These are phyloP conservation scores for Rutpela maculata DNA, from an alignment of 2,888 invertebrate species.

Conservation along the genomic window DNA sequence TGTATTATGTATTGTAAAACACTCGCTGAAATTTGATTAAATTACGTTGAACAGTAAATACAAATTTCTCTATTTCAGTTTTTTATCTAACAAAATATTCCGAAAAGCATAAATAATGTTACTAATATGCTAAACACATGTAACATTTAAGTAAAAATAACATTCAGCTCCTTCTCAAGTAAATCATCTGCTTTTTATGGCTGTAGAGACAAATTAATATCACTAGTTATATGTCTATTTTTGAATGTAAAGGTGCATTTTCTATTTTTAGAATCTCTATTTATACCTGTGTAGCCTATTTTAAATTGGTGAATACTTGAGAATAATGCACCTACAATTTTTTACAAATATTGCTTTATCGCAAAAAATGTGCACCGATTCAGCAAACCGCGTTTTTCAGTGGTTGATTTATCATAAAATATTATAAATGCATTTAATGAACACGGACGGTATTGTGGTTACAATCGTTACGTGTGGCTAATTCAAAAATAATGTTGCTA, in stretches of 20 bases:
- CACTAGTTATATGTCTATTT: background rate
- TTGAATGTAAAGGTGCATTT: background rate
- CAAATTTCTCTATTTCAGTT: no score
- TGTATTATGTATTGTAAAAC: no score
- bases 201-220: background rate
- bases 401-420: background rate
- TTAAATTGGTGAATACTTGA: background rate
- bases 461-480: background rate
- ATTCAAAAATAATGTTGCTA: background rate
- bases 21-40: no score
- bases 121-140: no score
- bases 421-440: background rate
- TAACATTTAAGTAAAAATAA: background rate
- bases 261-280: background rate
- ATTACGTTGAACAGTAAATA: no score
- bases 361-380: background rate
- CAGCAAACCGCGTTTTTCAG: background rate
- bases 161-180: background rate
- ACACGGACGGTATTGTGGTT: background rate
- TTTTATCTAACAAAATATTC: no score
- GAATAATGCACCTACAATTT: background rate
- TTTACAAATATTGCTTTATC: background rate
- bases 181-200: background rate
- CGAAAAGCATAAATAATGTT: no score
- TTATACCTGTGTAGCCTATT: background rate